These are phyloP conservation scores for Nymphalis io DNA, from an alignment of 1,140 invertebrate genomes.

Conservation along the genomic window DNA sequence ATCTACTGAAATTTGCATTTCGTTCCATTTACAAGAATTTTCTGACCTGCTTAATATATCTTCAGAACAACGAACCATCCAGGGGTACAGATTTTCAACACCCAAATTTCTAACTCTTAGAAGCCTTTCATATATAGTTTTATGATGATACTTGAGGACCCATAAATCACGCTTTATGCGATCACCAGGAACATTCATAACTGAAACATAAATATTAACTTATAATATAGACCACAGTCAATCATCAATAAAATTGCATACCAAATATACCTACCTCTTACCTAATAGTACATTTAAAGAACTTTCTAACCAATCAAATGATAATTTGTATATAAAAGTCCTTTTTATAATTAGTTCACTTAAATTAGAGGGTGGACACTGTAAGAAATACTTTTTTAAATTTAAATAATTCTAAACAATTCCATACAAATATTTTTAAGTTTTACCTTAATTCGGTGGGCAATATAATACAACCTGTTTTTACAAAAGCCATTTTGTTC, in stretches of 20 bases:
- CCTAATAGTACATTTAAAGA: conserved; percentile 70
- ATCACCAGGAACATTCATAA: conserved; percentile 66
- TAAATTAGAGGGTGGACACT: conserved; percentile 60
- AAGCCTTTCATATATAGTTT: conserved; percentile 64
- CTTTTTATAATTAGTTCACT: conserved; percentile 64
- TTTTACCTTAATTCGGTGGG: conserved; percentile 62
- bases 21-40: background rate
- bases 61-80: conserved; percentile 78
- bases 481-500: conserved; percentile 53
- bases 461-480: conserved; percentile 77
- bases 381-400: conserved; percentile 37
- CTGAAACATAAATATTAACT: conserved; percentile 50
- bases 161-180: conserved; percentile 75
- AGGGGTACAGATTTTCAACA: conserved; percentile 65
- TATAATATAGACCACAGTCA: background rate
- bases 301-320: conserved; percentile 72
- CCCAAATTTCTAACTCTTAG: conserved; percentile 60
- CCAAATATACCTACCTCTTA: conserved; percentile 44
- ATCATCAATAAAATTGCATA: background rate
- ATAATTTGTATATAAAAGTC: conserved; percentile 70
- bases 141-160: conserved; percentile 74
- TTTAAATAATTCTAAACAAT: background rate
- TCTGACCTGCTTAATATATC: conserved; percentile 63
- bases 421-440: background rate
- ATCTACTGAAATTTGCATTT: too few relatives aligned